These are phyloP conservation scores for Mylabris phalerata DNA, from an alignment of 1,140 invertebrate species.

Conservation along the genomic window DNA sequence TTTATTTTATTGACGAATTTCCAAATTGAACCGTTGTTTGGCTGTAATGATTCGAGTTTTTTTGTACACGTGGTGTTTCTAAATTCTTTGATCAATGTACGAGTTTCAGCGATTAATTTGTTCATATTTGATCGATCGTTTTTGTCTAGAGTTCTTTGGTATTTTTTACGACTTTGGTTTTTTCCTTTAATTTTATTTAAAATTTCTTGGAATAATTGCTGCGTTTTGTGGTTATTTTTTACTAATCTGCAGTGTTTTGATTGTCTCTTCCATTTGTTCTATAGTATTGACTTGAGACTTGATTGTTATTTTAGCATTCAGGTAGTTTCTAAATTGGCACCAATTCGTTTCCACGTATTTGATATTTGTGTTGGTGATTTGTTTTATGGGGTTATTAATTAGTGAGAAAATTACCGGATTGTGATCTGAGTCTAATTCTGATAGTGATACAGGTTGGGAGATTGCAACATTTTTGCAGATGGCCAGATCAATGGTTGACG, in stretches of 20 bases:
- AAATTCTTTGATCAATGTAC: neutral
- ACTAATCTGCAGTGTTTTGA: neutral
- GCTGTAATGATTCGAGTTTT: neutral
- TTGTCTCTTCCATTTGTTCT: constrained; percentile 1
- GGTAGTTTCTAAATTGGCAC: constrained; percentile 1
- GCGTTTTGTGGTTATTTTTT: neutral
- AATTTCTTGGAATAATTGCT: neutral
- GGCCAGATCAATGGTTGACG: no score
- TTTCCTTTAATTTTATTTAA: constrained; percentile 3
- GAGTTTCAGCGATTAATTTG: neutral
- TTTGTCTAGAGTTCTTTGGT: neutral
- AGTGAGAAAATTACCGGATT: neutral
- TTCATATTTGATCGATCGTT: neutral
- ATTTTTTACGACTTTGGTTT: constrained; percentile 4
- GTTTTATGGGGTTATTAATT: neutral
- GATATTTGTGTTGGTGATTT: neutral
- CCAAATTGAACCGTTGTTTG: neutral
- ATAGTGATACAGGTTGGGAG: neutral
- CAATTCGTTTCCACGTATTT: constrained; percentile 11
- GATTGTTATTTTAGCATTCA: neutral
- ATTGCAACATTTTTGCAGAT: neutral
- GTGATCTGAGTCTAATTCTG: constrained; percentile 8
- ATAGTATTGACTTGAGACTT: neutral
- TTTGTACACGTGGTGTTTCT: neutral
- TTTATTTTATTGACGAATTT: neutral